Percentiles rank a stretch among this genome's conserved stretches.
These are phyloP conservation scores for Cenopis cana DNA, from an alignment of 2,888 invertebrate genomes.

Conservation along the genomic window DNA sequence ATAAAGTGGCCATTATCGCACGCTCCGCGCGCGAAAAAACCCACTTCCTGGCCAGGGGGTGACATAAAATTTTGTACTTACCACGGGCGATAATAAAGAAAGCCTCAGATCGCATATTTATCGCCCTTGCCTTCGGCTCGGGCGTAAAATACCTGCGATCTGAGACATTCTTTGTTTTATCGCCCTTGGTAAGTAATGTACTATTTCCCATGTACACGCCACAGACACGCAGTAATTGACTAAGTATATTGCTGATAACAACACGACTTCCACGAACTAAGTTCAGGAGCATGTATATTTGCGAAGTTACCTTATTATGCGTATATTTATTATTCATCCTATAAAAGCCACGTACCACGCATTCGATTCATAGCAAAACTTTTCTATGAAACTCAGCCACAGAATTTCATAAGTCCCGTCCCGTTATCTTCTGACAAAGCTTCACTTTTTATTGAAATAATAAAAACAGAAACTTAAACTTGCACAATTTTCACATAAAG, in stretches of 20 bases:
- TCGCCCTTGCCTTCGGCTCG: too few species aligned
- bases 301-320: slow-evolving; percentile 35
- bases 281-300: slow-evolving; percentile 2
- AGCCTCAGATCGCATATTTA: too few species aligned
- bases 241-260: not conserved
- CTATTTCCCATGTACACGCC: not conserved
- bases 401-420: slow-evolving; percentile 49
- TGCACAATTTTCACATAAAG: slow-evolving; percentile 6
- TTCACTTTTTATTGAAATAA: slow-evolving; percentile 43
- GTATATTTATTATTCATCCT: slow-evolving; percentile 56
- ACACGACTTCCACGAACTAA: not conserved
- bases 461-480: slow-evolving; percentile 30
- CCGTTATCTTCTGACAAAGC: slow-evolving; percentile 39
- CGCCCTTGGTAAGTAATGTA: too few species aligned
- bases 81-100: too few species aligned
- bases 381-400: slow-evolving; percentile 48
- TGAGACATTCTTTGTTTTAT: too few species aligned
- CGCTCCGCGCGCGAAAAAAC: too few species aligned
- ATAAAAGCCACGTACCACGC: slow-evolving; percentile 46
- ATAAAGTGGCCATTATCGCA: too few species aligned
- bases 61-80: too few species aligned
- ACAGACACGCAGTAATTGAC: not conserved
- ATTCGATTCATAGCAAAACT: slow-evolving; percentile 53
- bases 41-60: too few species aligned
- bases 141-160: too few species aligned